phyloP scores from a whole-genome alignment of 2,113 vertebrate genomes.

The Sterrhoptilus dennistouni region DNA sequence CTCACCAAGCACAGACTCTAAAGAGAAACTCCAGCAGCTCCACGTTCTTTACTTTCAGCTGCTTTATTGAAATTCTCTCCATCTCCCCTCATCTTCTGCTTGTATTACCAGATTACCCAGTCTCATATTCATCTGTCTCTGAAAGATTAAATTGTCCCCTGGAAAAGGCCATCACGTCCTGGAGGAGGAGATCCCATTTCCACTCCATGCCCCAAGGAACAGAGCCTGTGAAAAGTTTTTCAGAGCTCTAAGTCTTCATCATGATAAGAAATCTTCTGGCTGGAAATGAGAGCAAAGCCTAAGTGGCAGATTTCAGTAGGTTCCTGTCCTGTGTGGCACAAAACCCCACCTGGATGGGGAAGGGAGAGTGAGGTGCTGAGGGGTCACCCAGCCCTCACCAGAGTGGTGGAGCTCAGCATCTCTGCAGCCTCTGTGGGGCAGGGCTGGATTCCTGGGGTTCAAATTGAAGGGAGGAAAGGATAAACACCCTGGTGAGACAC shows the following conservation, averaged over 20 bases:
- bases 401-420: not conserved
- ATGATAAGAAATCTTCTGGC: not conserved
- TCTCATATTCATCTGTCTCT: conserved; percentile 73
- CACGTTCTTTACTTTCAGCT: not conserved
- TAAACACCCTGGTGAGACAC: not conserved
- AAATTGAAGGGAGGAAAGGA: not conserved
- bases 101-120: conserved; percentile 63
- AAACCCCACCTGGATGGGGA: not conserved
- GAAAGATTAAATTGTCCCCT: conserved; percentile 76
- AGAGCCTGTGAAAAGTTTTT: conserved; percentile 11
- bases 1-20: not conserved
- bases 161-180: conserved; percentile 73
- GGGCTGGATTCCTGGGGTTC: not conserved
- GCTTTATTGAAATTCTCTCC: conserved; percentile 72
- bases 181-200: conserved; percentile 66
- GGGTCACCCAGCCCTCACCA: not conserved
- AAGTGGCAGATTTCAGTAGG: not conserved
- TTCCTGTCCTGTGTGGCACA: not conserved
- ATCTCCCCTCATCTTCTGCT: conserved; percentile 53
- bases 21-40: not conserved
- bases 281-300: not conserved
- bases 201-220: conserved; percentile 37
- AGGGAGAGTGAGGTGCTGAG: not conserved
- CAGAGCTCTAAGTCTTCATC: not conserved
- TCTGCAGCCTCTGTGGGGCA: not conserved